Base-by-base conservation (phyloP, 2,888 invertebrate species). In the Phania funesta region DNA sequence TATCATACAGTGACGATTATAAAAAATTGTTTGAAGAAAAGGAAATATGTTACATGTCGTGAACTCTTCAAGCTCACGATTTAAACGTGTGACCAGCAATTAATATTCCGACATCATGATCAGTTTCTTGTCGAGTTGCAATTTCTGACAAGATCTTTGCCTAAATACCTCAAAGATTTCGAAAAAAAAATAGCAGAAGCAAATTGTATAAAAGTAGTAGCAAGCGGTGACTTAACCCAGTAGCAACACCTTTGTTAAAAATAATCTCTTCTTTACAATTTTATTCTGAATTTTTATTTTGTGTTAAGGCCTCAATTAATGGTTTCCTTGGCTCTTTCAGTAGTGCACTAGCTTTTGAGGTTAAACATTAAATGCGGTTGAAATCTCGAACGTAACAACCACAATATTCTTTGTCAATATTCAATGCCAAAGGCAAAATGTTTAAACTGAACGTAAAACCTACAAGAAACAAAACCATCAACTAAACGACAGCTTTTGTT, bases 381-480 rank as follows among this genome's bases (percentile, higher is more conserved):
- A 50, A 67, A 60, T 67, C 48, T 60, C 32, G 38, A 67, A 8
- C 13, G 29, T 24, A 50, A 60, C 46, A 60, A 58, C 9, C 38
- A 46, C 29, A 46, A 22, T 58, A 56, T 64, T 62, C 60, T 70
- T 50, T 64, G 80, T 60, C 80, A 80, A 80, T 67, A 80, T 75
- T 56, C 80, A 80, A 75, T 80, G 80, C 75, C 80, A 80, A 75
- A 70, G 64, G 70, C 80, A 29, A 58, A 48, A 54, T 50, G 48
- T 58, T 32, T 62, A 29, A 52, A 60, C 24, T 18, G 16, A 58
- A 24, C 46, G 18, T 11, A 38, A 24, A 38, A 24, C 18, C 16
- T 32, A 46, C 32, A 41, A 67, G n/a, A 50, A 32, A 50, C 52
- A 60, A 44, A 6, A 48, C 1, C 44, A 67, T 13, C 60, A 22